These are phyloP conservation scores for Chironomus tentans DNA, from an alignment of 2,888 invertebrate species.

Conservation along the genomic window DNA sequence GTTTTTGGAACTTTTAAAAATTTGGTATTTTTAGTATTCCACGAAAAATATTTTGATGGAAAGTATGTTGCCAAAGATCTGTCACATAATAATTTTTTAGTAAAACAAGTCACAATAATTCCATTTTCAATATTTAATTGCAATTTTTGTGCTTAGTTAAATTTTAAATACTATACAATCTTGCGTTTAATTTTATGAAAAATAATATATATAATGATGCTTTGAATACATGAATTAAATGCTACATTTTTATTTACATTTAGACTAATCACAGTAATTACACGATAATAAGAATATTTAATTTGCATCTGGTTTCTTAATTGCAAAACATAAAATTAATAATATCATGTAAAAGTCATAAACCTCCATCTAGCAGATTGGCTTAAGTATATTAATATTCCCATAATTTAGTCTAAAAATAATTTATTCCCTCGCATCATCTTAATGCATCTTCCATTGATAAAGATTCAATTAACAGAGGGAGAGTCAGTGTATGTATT, in stretches of 20 bases:
- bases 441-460: neutral
- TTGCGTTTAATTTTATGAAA: too few relatives aligned
- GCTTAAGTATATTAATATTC: neutral
- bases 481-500: neutral
- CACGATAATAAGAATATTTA: neutral
- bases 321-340: neutral
- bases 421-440: neutral
- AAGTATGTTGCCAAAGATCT: too few relatives aligned
- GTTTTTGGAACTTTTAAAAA: too few relatives aligned
- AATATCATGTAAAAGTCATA: neutral
- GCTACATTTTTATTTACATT: neutral
- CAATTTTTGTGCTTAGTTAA: too few relatives aligned
- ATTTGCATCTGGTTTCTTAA: neutral
- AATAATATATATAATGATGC: neutral
- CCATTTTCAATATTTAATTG: too few relatives aligned
- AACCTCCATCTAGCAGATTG: neutral
- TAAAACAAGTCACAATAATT: too few relatives aligned
- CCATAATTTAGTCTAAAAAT: constrained; percentile 20
- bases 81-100: too few relatives aligned
- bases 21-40: too few relatives aligned
- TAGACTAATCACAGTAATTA: constrained; percentile 23
- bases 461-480: neutral
- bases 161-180: too few relatives aligned
- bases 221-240: neutral
- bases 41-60: too few relatives aligned